Conservation (phyloP, 2,113 vertebrate species). For the Colistium nudipinnis region DNA sequence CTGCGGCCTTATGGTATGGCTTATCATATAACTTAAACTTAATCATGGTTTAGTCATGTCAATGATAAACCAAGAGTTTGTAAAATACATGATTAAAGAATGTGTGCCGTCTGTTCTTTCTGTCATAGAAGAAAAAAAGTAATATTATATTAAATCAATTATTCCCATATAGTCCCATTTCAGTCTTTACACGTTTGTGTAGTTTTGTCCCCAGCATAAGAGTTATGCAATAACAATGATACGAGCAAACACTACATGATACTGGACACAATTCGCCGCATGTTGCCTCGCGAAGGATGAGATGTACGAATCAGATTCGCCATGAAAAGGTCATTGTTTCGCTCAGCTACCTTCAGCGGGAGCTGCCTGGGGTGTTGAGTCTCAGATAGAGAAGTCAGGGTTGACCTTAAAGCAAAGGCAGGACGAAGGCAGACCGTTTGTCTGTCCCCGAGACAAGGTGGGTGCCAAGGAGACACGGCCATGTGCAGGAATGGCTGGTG, state of each 20-base stretch:
- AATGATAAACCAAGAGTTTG: no score
- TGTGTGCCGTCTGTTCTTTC: background rate
- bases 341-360: constrained; percentile 74
- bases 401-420: constrained; percentile 76
- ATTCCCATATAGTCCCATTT: no score
- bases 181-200: constrained; percentile 48
- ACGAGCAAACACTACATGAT: constrained; percentile 60
- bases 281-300: constrained; percentile 64
- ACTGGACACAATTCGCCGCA: constrained; percentile 52
- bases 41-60: no score
- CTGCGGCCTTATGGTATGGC: no score
- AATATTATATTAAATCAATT: no score
- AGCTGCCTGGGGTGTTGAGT: constrained; percentile 69
- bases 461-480: constrained; percentile 38
- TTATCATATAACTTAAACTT: no score
- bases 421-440: constrained; percentile 46
- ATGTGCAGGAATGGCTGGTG: constrained; percentile 20
- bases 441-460: constrained; percentile 56
- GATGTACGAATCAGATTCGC: constrained; percentile 73
- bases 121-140: background rate
- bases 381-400: constrained; percentile 72
- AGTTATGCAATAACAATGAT: constrained; percentile 61
- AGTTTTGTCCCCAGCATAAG: constrained; percentile 57
- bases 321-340: constrained; percentile 80
- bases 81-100: background rate